Evolutionary conservation across 2,797 vertebrate genomes (phyloP), one percentile per base, ranked within the genome.

Genomic region (Cyclura pinguis): DNA sequence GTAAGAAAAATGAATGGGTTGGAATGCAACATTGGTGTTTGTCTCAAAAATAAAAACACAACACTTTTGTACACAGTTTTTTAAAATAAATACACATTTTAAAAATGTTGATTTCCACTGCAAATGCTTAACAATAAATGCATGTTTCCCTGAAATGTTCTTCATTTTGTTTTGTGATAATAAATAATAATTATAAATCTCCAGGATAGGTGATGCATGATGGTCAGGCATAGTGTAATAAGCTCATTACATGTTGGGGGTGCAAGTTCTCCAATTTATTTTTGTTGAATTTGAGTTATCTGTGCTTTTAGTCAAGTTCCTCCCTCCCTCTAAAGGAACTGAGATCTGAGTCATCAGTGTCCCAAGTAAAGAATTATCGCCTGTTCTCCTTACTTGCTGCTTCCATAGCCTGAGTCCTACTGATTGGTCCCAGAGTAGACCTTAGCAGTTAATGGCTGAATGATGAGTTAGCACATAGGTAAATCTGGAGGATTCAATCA

Each of bases 51-150:
- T n/a, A 95, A 97, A 96, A 96, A 96, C 96, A 81, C 94, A 93
- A 97, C 97, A 95, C 95, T 97, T 97, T 97, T 97, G 97, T 97
- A 97, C 94, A 96, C 96, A 96, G 91, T 97, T 97, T 96, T 84
- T 78, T 13, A 89, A 86, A 97, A 97, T 97, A 97, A 97, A 97
- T 87, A 94, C 95, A 93, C 96, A 95, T 97, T 97, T 97, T 95
- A 96, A 96, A 97, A 89, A 95, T 96, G 96, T 96, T 96, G 95
- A 97, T 96, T 97, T 97, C 97, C 95, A 95, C 94, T 97, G 96
- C 96, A 96, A 97, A 96, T 97, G 96, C 96, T 96, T 96, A 95
- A 96, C 94, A 97, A 97, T 97, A 97, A 97, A 97, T 97, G 95
- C 97, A 96, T 95, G 96, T 97, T 94, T 95, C 96, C 97, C 96